Evolutionary conservation across 2,797 vertebrate genomes (phyloP), one percentile per base, ranked within the genome.

Genomic region (Cossypha dichroa): DNA sequence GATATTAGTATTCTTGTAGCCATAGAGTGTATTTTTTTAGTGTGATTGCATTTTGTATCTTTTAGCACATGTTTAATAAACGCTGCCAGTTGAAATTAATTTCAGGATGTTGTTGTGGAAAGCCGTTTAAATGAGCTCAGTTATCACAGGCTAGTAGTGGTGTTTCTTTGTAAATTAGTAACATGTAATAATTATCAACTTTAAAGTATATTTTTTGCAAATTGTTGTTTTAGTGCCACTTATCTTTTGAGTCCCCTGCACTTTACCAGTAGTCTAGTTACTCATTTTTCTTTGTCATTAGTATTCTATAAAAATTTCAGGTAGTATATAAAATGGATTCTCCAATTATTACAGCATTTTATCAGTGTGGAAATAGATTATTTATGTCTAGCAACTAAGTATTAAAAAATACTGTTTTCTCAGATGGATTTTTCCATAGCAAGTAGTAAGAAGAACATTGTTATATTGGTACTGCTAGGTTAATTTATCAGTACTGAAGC

Each of bases 1-100:
- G 97, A 96, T 96, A 95, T 96, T 97, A 96, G 94, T 92, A 98
- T 96, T 96, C 74, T 83, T 92, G 88, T 97, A 90, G 92, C 93
- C 97, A 97, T 96, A 93, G 72, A 96, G 51, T 90, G 15, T 88
- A 55, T 94, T 67, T 92, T 93, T 56, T 76, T 80, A 56, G 38
- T 82, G n/a, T 92, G 15, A 64, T 73, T 94, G 41, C n/a, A 20
- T n/a, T 76, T 64, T 20, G 21, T 84, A 21, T 80, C 34, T 79
- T 93, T 45, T 66, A 78, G 31, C 29, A 11, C 28, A 20, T 31
- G 29, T 79, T 85, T 66, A 70, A 52, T 55, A 34, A 74, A 70
- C n/a, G 36, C 28, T 69, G 22, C 38, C 78, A 58, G 62, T 49
- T 93, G 41, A 85, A 92, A 83, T 64, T 77, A 55, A 66, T 82